These are phyloP conservation scores for Anguilla pacifica DNA, from an alignment of 2,797 vertebrate genomes.

Conservation along the genomic window DNA sequence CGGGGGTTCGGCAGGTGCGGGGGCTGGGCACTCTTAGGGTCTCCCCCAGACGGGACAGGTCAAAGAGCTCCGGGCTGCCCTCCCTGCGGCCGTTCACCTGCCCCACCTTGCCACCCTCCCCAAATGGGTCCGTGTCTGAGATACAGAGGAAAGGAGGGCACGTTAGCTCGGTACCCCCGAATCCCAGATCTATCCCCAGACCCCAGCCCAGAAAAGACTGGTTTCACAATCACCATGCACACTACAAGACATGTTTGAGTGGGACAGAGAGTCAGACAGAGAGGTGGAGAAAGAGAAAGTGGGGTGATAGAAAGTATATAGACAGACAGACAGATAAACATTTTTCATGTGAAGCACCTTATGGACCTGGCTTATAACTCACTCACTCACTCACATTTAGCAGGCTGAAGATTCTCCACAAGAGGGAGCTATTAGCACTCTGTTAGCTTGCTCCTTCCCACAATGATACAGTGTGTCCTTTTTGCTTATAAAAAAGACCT, in stretches of 20 bases:
- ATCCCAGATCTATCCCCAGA: not conserved
- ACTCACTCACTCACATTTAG: too few species aligned
- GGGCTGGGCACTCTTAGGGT: slow-evolving; percentile 63
- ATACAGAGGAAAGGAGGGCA: not conserved
- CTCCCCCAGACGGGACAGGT: slow-evolving; percentile 74
- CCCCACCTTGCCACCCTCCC: slow-evolving; percentile 62
- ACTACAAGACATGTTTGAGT: not conserved
- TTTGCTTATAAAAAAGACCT: too few species aligned
- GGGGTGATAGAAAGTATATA: not conserved
- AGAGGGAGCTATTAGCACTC: too few species aligned
- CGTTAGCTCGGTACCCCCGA: not conserved
- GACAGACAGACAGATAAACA: too few species aligned
- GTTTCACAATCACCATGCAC: not conserved
- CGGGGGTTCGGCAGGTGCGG: slow-evolving; percentile 81
- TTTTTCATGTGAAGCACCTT: too few species aligned
- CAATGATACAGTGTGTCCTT: too few species aligned
- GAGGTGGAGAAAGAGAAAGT: not conserved
- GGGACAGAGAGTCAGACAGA: not conserved
- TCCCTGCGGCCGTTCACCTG: slow-evolving; percentile 76
- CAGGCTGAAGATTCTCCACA: too few species aligned
- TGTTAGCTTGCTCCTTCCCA: too few species aligned
- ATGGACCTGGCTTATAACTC: too few species aligned
- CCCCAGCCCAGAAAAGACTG: not conserved
- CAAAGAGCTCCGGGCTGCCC: slow-evolving; percentile 77
- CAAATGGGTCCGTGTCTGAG: slow-evolving; percentile 75